phyloP scores from a whole-genome alignment of 2,113 vertebrate species.

The Ammodramus savannarum region DNA sequence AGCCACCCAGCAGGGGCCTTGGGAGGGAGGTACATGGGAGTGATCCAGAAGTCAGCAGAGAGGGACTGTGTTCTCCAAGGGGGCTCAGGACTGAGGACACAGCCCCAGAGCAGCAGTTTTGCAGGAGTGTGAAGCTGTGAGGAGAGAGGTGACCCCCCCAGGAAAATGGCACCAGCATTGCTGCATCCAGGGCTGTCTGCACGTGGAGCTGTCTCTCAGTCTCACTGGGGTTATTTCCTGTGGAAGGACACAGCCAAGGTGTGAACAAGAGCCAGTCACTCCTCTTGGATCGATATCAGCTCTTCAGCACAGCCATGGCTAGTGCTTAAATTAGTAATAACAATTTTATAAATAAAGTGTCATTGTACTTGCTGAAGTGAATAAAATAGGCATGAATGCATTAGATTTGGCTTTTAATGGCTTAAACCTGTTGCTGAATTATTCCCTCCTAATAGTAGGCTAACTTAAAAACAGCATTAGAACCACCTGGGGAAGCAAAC shows the following conservation, averaged over 20 bases:
- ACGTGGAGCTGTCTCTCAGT: background rate
- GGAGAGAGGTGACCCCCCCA: no score
- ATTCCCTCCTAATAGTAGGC: background rate
- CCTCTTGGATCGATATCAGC: background rate
- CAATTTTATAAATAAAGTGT: conserved; percentile 32
- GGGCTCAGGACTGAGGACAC: background rate
- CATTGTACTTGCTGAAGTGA: background rate
- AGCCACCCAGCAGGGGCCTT: background rate
- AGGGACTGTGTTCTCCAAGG: background rate
- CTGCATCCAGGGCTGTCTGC: background rate
- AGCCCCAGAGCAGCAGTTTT: background rate
- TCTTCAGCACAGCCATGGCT: background rate
- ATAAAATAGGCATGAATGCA: background rate
- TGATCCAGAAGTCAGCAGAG: background rate
- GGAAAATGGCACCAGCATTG: background rate
- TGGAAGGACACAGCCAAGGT: background rate
- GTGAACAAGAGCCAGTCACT: background rate
- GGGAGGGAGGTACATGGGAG: background rate
- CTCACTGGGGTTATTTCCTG: background rate
- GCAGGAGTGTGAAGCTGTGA: background rate
- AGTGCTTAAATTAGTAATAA: conserved; percentile 17
- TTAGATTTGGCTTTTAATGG: background rate
- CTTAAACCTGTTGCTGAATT: background rate
- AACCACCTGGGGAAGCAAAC: background rate
- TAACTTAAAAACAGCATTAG: background rate